Conservation (phyloP, 2,797 vertebrate species). For the Heliangelus exortis region DNA sequence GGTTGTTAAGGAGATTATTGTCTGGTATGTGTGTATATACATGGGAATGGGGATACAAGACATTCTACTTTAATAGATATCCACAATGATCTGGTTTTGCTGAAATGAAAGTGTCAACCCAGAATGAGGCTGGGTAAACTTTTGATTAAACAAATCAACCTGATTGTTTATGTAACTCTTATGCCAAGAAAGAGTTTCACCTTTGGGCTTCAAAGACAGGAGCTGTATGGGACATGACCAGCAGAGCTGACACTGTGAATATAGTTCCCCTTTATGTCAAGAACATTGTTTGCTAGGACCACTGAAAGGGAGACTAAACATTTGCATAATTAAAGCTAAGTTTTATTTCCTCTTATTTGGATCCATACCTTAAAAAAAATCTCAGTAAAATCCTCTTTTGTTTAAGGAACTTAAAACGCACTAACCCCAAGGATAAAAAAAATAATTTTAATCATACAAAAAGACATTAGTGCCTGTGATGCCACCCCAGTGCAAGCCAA, state of each 20-base stretch:
- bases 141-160: not conserved
- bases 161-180: not conserved
- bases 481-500: not conserved
- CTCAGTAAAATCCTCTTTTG: not conserved
- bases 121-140: not conserved
- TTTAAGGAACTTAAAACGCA: not conserved
- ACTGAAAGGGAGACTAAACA: not conserved
- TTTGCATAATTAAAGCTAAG: not conserved
- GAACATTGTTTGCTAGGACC: not conserved
- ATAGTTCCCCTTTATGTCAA: not conserved
- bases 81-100: constrained; percentile 1
- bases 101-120: not conserved
- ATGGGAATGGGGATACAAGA: constrained; percentile 30
- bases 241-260: not conserved
- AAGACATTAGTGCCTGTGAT: not conserved
- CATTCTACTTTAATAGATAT: constrained; percentile 4
- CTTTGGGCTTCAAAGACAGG: not conserved
- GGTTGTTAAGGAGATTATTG: constrained; percentile 52
- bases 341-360: not conserved
- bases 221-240: not conserved
- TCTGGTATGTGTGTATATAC: constrained; percentile 37
- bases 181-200: not conserved
- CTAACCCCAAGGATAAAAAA: not conserved
- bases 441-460: not conserved
- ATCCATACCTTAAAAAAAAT: not conserved